Base-by-base conservation (phyloP, 1,140 invertebrate species). In the Dufourea novaeangliae region DNA sequence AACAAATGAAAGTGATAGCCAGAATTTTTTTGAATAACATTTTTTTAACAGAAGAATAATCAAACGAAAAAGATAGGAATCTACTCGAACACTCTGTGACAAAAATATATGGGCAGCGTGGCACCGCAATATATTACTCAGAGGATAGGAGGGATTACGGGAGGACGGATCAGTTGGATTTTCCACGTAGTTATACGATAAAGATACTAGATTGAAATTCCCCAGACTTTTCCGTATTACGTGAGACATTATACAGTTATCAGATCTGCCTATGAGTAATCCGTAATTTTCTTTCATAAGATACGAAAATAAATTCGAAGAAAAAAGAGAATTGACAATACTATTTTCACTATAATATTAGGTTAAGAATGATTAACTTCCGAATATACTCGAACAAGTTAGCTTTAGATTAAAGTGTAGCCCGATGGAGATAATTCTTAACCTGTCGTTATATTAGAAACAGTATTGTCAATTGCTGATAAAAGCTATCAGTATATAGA, bases 111-210 rank as follows among this genome's bases (percentile, higher is more conserved):
- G 25, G n/a, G 8, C 52, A 56, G 27, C 52, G 12, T 56, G 12
- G 25, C 12, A 56, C 27, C 52, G 25, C 52, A 22, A 27, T 56
- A 56, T 56, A 25, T 56, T 56, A 56, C 25, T 2, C 52, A 0
- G 14, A 3, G 27, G 25, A 7, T 27, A 25, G 52, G 52, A 54
- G 52, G 52, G 52, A 27, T 56, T 27, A 56, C 52, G 52, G 4
- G 52, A 27, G 25, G 25, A 56, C 52, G 27, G 27, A 56, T 56
- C 52, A 56, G 25, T 56, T 27, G 52, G 52, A 27, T 56, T 56
- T 56, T 27, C 52, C 52, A 27, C 25, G 27, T 10, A 56, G 46
- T 12, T 11, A 27, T 12, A 14, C 52, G 25, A 56, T 56, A 27
- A 56, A 56, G 22, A 12, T 14, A 27, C 25, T 22, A 56, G 52